These are phyloP conservation scores for Etheostoma spectabile DNA, from an alignment of 2,113 vertebrate genomes.

Conservation along the genomic window DNA sequence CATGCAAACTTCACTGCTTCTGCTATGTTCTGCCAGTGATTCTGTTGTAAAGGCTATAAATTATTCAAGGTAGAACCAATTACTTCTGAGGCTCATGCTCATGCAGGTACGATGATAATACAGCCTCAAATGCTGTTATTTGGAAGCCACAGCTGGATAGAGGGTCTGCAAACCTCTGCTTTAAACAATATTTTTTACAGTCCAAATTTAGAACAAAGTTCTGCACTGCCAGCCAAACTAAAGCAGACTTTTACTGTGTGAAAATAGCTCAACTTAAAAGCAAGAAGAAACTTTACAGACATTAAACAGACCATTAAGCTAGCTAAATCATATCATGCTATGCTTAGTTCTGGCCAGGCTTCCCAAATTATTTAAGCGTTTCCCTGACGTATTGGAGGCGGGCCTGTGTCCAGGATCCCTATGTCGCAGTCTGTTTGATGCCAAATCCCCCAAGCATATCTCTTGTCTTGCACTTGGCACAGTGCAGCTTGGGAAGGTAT, in stretches of 20 bases:
- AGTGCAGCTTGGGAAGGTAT: slow-evolving; percentile 54
- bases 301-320: slow-evolving; percentile 18
- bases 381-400: slow-evolving; percentile 1
- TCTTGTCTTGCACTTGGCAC: slow-evolving; percentile 57
- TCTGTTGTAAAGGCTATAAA: slow-evolving; percentile 41
- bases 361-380: slow-evolving; percentile 17
- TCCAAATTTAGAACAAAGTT: slow-evolving; percentile 32
- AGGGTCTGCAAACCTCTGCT: background rate
- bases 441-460: slow-evolving; percentile 60
- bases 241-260: background rate
- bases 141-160: slow-evolving; percentile 1
- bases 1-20: slow-evolving; percentile 30
- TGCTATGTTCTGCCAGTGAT: slow-evolving; percentile 23
- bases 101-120: slow-evolving; percentile 24
- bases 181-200: background rate
- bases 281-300: slow-evolving; percentile 10
- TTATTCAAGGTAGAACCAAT: slow-evolving; percentile 57
- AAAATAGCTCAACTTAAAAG: slow-evolving; percentile 27
- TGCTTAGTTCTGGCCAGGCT: slow-evolving; percentile 9
- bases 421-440: slow-evolving; percentile 40
- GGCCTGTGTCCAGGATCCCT: slow-evolving; percentile 45
- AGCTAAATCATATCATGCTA: slow-evolving; percentile 12
- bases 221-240: background rate
- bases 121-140: slow-evolving; percentile 17
- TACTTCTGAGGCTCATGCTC: slow-evolving; percentile 47